Evolutionary conservation across 2,888 invertebrate species (phyloP).

Genomic region (Drosophila acutilabella): DNA sequence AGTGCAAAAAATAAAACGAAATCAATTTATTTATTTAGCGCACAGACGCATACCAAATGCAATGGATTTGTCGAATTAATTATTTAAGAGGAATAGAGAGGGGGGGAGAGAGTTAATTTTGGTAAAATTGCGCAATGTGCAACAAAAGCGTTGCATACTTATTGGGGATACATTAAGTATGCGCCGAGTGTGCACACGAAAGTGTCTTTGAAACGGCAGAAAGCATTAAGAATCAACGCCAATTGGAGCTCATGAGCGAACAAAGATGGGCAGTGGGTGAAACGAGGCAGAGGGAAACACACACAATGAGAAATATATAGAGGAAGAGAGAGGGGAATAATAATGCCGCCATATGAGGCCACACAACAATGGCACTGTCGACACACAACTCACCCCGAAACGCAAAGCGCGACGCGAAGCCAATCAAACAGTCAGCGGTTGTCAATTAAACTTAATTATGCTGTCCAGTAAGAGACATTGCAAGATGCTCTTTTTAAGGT

Average conservation of each 20-base stretch:
- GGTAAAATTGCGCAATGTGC: background rate
- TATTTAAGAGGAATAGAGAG: constrained; percentile 13
- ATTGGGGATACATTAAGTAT: constrained; percentile 38
- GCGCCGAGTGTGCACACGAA: constrained; percentile 23
- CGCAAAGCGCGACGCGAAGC: constrained; percentile 60
- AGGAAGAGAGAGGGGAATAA: too few relatives aligned
- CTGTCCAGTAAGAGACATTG: constrained; percentile 60
- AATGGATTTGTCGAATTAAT: constrained; percentile 51
- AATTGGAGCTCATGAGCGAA: constrained; percentile 32
- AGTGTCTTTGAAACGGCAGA: constrained; percentile 6
- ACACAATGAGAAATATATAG: background rate
- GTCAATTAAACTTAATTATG: constrained; percentile 80
- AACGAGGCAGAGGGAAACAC: too few relatives aligned
- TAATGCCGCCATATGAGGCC: constrained; percentile 17
- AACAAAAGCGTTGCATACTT: constrained; percentile 22
- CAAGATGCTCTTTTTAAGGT: constrained; percentile 55
- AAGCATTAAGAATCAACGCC: constrained; percentile 19
- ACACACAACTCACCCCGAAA: constrained; percentile 7
- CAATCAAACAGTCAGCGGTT: constrained; percentile 78
- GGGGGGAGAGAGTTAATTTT: background rate
- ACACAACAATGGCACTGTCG: constrained; percentile 7
- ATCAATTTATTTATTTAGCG: constrained; percentile 62
- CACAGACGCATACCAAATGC: constrained; percentile 50
- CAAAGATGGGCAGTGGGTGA: constrained; percentile 5
- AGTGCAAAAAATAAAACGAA: constrained; percentile 30